Conservation (phyloP, 1,140 invertebrate species). For the Drosophila fuyamai region DNA sequence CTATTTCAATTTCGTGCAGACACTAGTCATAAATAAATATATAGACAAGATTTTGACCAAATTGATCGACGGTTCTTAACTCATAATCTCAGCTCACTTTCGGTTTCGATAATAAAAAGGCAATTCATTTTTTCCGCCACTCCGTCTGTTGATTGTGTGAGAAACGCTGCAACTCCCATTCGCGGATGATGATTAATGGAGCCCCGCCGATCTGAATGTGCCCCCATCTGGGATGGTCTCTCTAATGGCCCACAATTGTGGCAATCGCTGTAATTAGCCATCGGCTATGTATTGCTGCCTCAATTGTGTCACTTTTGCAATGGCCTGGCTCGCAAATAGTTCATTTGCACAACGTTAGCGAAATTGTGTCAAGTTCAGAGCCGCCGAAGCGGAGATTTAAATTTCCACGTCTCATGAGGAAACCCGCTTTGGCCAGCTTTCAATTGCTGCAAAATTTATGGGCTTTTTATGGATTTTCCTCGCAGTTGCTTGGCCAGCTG, state of each 20-base stretch:
- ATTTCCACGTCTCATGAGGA: conserved; percentile 33
- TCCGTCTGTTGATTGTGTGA: conserved; percentile 21
- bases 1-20: conserved; percentile 63
- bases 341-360: conserved; percentile 39
- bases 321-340: conserved; percentile 50
- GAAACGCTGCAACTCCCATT: conserved; percentile 50
- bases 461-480: conserved; percentile 34
- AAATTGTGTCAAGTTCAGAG: conserved; percentile 73
- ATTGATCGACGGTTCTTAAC: conserved; percentile 52
- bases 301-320: conserved; percentile 68
- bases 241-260: conserved; percentile 53
- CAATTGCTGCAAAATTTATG: conserved; percentile 27
- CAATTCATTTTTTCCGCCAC: conserved; percentile 57
- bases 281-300: conserved; percentile 17
- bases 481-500: conserved; percentile 11
- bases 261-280: conserved; percentile 62
- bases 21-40: conserved; percentile 34
- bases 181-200: conserved; percentile 67
- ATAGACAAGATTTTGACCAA: conserved; percentile 42
- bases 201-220: conserved; percentile 18
- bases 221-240: conserved; percentile 45
- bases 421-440: conserved; percentile 36
- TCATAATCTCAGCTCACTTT: conserved; percentile 61
- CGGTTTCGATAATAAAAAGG: conserved; percentile 68
- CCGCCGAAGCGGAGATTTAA: conserved; percentile 24